Conservation (phyloP, 2,888 invertebrate species). For the Eupsilia transversa region DNA sequence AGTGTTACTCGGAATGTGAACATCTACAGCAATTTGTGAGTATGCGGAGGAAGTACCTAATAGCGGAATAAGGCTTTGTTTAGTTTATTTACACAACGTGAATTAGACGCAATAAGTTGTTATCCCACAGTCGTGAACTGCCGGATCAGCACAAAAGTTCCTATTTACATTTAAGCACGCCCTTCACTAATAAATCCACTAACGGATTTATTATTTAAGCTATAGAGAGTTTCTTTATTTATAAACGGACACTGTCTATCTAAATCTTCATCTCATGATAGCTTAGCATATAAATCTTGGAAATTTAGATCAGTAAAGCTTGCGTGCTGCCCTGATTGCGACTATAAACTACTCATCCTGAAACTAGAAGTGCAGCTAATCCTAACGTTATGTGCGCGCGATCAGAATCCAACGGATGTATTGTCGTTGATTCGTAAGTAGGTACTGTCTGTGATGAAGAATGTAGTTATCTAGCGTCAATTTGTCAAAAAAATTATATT, state of each 20-base stretch:
- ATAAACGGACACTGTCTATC: constrained; percentile 57
- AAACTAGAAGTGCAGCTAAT: constrained; percentile 63
- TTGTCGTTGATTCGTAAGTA: constrained; percentile 47
- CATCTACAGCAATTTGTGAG: constrained; percentile 60
- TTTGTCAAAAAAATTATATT: constrained; percentile 32
- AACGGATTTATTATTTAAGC: constrained; percentile 53
- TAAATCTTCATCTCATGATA: constrained; percentile 65
- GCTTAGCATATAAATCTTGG: constrained; percentile 65
- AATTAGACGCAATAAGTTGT: constrained; percentile 39
- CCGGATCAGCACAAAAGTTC: constrained; percentile 38
- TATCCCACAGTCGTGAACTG: constrained; percentile 44
- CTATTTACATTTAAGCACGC: constrained; percentile 43
- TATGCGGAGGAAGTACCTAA: constrained; percentile 46
- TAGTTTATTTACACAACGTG: constrained; percentile 53
- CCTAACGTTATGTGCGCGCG: constrained; percentile 60
- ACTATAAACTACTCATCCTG: constrained; percentile 65
- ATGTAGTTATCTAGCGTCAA: constrained; percentile 37
- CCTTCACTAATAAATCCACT: constrained; percentile 35
- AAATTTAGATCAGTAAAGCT: constrained; percentile 66
- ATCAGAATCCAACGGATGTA: constrained; percentile 37
- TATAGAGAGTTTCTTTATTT: constrained; percentile 43
- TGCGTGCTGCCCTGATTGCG: constrained; percentile 66
- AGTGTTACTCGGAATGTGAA: constrained; percentile 58
- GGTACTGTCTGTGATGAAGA: constrained; percentile 20
- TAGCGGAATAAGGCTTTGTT: constrained; percentile 52